Percentiles rank a stretch among this genome's conserved stretches.
Conservation (phyloP, 2,888 invertebrate species). For the Thysanoteuthis rhombus region DNA sequence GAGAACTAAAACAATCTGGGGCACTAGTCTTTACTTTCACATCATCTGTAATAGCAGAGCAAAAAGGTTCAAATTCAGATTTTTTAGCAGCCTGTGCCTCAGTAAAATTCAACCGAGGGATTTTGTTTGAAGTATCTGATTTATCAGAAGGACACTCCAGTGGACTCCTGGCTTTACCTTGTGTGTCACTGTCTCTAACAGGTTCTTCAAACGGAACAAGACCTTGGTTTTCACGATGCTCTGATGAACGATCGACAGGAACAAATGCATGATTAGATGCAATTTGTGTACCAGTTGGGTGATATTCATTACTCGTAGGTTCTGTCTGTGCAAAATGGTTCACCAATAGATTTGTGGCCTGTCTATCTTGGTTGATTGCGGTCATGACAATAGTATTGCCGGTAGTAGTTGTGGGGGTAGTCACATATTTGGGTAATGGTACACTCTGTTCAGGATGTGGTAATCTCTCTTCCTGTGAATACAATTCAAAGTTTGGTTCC, state of each 20-base stretch:
- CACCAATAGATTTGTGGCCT: background rate
- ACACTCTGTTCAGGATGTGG: background rate
- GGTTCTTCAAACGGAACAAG: constrained; percentile 24
- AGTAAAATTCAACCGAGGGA: background rate
- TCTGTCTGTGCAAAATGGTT: background rate
- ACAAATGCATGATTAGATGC: background rate
- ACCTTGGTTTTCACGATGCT: background rate
- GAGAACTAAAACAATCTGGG: background rate
- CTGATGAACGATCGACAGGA: background rate
- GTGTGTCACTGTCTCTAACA: background rate
- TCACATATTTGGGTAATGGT: background rate
- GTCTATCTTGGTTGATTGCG: background rate
- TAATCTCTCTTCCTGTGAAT: background rate
- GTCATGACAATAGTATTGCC: background rate
- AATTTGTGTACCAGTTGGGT: background rate
- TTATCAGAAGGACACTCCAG: background rate
- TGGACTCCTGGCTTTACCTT: background rate
- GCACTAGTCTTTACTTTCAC: background rate
- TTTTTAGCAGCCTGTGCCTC: background rate
- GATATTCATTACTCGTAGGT: no score
- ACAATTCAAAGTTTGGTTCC: background rate
- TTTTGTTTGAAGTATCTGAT: background rate
- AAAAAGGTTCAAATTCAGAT: background rate
- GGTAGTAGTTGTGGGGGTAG: background rate
- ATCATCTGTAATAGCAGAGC: background rate